Conservation (phyloP, 2,113 vertebrate species). For the Carlito syrichta region DNA sequence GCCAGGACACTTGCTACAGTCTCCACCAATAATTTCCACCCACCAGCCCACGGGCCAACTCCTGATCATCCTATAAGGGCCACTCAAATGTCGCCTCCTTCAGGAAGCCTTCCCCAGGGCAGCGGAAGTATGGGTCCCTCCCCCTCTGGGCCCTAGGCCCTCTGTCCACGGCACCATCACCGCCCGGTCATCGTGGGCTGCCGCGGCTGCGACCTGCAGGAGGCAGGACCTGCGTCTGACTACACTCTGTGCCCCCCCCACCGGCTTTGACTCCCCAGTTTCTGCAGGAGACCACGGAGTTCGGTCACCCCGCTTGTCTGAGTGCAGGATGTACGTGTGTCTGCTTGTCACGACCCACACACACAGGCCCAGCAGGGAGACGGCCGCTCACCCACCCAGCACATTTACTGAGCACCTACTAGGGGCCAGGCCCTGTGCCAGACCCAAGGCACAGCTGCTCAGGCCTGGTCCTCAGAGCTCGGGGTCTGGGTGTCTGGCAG, state of each 20-base stretch:
- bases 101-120: background rate
- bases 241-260: background rate
- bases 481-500: too few species aligned
- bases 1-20: fast-evolving
- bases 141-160: background rate
- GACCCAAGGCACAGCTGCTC: background rate
- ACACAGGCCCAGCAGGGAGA: background rate
- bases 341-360: background rate
- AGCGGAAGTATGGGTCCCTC: background rate
- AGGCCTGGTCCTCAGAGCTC: background rate
- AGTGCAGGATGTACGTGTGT: too few species aligned
- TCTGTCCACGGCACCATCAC: background rate
- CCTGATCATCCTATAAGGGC: background rate
- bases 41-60: background rate
- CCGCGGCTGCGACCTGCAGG: fast-evolving
- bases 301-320: too few species aligned
- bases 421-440: background rate
- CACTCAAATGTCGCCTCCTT: background rate
- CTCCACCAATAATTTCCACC: background rate
- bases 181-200: background rate
- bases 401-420: background rate
- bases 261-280: background rate
- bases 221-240: fast-evolving
- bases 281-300: background rate
- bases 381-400: background rate